These are phyloP conservation scores for Lates japonicus DNA, from an alignment of 2,797 vertebrate species.

Conservation along the genomic window DNA sequence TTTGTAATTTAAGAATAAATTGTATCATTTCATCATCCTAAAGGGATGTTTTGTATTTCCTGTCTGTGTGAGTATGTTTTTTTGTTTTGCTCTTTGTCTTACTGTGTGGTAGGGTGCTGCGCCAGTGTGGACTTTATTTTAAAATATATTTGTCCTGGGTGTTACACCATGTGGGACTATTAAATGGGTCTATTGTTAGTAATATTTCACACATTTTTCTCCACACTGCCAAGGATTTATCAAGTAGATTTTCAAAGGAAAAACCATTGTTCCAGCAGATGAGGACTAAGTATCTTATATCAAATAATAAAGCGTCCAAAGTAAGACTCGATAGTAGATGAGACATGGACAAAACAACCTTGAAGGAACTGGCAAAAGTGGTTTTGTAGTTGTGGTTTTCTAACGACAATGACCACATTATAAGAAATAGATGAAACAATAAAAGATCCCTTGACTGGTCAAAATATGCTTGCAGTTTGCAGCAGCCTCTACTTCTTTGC, in stretches of 20 bases:
- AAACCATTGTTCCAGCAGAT: not conserved
- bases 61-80: conserved; percentile 1
- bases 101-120: not conserved
- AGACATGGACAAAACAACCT: not conserved
- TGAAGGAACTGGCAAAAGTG: not conserved
- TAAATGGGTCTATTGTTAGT: conserved; percentile 18
- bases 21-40: conserved; percentile 77
- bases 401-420: not conserved
- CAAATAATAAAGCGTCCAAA: not conserved
- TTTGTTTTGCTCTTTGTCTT: not conserved
- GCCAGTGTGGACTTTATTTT: not conserved
- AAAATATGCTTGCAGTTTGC: not conserved
- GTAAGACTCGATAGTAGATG: not conserved
- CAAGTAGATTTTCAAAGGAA: not conserved
- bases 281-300: not conserved
- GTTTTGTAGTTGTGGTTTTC: not conserved
- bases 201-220: conserved; percentile 16
- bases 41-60: conserved; percentile 26
- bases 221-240: too few relatives aligned
- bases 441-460: not conserved
- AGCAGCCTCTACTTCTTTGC: not conserved
- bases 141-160: not conserved
- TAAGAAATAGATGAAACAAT: not conserved
- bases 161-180: conserved; percentile 11
- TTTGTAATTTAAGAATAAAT: conserved; percentile 85